Evolutionary conservation across 1,140 invertebrate genomes (phyloP).

Genomic region (Aphelenchoides besseyi): DNA sequence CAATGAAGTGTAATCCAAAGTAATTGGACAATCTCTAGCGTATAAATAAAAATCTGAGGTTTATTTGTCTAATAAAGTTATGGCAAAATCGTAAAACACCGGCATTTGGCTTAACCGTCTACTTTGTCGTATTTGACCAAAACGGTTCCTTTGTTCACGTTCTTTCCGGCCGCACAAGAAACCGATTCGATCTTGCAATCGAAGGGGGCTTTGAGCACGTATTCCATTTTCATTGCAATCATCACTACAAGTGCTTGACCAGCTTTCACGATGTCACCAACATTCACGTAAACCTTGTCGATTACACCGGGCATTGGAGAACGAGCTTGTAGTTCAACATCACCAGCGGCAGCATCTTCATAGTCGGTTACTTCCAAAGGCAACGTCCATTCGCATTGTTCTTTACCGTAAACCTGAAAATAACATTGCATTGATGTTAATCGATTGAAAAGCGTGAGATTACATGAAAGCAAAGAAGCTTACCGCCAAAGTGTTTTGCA

Average conservation of each 20-base stretch:
- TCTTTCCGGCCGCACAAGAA: conserved; percentile 47
- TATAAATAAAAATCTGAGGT: not conserved
- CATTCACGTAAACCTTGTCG: conserved; percentile 80
- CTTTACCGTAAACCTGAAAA: conserved; percentile 37
- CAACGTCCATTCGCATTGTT: conserved; percentile 29
- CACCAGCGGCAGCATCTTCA: conserved; percentile 51
- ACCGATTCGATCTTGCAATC: conserved; percentile 45
- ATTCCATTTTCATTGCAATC: conserved; percentile 99
- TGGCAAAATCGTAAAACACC: too few relatives aligned
- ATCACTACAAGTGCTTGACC: conserved; percentile 83
- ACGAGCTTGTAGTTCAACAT: conserved; percentile 63
- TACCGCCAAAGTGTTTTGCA: conserved; percentile 23
- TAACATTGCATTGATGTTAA: not conserved
- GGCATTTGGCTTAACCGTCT: too few relatives aligned
- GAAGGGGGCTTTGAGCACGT: conserved; percentile 54
- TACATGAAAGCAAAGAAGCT: not conserved
- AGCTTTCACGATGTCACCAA: conserved; percentile 74
- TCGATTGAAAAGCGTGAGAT: not conserved
- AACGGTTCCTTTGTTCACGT: conserved; percentile 51
- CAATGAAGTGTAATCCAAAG: not conserved
- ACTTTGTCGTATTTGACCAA: conserved; percentile 64
- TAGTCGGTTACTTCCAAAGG: conserved; percentile 15
- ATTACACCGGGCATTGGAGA: conserved; percentile 93
- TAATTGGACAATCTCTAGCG: not conserved
- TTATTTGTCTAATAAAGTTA: not conserved